A percentile compares a stretch with the other conserved stretches of the same genome.
Conservation (phyloP, 1,140 invertebrate genomes). For the Homalodisca vitripennis region DNA sequence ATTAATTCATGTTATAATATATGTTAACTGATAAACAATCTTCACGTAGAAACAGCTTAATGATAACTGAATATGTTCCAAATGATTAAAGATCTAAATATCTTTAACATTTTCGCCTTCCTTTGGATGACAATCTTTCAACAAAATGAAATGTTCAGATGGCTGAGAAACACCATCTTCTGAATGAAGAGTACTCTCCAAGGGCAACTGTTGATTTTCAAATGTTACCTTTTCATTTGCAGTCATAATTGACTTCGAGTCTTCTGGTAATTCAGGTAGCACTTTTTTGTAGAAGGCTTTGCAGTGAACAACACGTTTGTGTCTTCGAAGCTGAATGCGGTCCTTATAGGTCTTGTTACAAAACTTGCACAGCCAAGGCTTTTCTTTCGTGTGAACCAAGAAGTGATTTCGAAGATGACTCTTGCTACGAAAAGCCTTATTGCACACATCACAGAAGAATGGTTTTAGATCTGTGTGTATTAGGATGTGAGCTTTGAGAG, state of each 20-base stretch:
- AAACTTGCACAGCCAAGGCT: neutral
- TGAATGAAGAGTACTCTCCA: neutral
- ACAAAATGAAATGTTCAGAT: neutral
- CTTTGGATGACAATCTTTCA: no score
- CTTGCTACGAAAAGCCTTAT: neutral
- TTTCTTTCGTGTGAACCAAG: neutral
- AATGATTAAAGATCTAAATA: no score
- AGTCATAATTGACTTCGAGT: no score
- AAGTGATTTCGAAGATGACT: neutral
- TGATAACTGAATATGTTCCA: no score
- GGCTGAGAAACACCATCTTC: neutral
- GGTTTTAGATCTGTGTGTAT: constrained; percentile 12
- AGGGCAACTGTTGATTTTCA: neutral
- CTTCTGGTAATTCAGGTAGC: neutral
- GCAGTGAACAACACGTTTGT: neutral
- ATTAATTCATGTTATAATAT: no score
- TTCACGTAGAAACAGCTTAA: no score
- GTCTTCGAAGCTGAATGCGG: neutral
- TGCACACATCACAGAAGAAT: neutral
- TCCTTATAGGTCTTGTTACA: constrained; percentile 5
- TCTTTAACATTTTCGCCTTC: no score
- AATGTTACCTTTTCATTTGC: no score
- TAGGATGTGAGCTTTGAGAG: neutral
- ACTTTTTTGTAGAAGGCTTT: neutral
- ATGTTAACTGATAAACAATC: no score